Evolutionary conservation across 2,797 vertebrate genomes (phyloP).

Genomic region (Hozukius guyotensis): DNA sequence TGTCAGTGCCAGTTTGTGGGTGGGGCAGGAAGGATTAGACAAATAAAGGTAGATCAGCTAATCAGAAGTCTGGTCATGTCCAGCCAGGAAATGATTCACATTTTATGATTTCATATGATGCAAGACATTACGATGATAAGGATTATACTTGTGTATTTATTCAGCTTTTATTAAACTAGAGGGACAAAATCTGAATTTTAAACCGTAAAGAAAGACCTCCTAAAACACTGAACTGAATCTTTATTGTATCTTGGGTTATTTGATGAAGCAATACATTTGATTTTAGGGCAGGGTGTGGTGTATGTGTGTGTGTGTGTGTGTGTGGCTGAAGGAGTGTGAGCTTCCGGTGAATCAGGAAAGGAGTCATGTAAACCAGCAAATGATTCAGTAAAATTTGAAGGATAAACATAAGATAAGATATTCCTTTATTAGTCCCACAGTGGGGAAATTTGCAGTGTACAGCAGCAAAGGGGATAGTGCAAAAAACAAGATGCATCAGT

Average conservation of each 20-base stretch:
- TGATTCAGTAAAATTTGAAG: constrained; percentile 1
- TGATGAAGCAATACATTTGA: neutral
- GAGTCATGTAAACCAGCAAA: neutral
- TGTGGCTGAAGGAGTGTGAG: neutral
- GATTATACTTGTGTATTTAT: neutral
- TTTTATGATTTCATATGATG: neutral
- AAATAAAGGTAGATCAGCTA: constrained; percentile 66
- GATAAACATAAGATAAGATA: neutral
- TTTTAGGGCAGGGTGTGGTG: neutral
- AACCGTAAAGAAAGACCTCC: neutral
- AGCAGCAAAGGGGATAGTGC: too few species aligned
- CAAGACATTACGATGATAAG: neutral
- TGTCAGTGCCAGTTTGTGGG: constrained; percentile 46
- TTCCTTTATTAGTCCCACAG: too few species aligned
- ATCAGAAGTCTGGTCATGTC: constrained; percentile 48
- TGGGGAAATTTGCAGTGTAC: too few species aligned
- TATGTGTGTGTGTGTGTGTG: neutral
- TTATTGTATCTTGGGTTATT: neutral
- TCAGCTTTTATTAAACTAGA: neutral
- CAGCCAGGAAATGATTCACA: constrained; percentile 65
- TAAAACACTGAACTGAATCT: neutral
- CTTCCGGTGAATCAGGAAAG: constrained; percentile 24
- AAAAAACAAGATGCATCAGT: too few species aligned
- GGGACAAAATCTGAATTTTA: neutral
- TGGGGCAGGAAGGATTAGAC: constrained; percentile 46